Conservation (phyloP, 2,888 invertebrate species). For the Hybos culiciformis region DNA sequence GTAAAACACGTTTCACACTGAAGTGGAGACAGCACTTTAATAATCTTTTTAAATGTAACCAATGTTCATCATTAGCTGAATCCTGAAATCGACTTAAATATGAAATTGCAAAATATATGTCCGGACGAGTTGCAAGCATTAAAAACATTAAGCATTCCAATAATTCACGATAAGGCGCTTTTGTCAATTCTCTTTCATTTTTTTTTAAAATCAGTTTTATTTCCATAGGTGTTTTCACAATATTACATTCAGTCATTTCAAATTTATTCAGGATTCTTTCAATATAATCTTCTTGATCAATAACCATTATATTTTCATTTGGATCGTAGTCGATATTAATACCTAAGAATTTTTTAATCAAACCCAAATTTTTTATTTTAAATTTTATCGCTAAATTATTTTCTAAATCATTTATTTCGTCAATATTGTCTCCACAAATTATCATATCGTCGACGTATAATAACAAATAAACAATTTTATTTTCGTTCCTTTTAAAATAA, state of each 20-base stretch:
- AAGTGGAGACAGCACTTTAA: too few species aligned
- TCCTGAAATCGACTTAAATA: conserved; percentile 5
- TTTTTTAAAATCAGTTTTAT: too few species aligned
- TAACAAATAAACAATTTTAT: neutral
- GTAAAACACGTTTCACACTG: too few species aligned
- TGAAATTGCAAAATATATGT: neutral
- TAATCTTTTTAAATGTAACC: too few species aligned
- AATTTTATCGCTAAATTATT: neutral
- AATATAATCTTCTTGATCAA: too few species aligned
- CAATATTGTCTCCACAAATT: neutral
- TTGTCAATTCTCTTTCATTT: neutral
- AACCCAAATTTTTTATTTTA: neutral
- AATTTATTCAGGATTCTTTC: too few species aligned
- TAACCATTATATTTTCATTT: too few species aligned
- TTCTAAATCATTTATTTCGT: neutral
- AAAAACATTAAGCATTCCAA: conserved; percentile 2
- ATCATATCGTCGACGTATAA: neutral
- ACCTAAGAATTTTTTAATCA: neutral
- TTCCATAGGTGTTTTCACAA: too few species aligned
- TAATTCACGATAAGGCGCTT: neutral
- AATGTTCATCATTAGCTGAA: neutral
- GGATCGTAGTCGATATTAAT: too few species aligned
- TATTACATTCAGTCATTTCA: too few species aligned
- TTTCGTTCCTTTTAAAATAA: neutral
- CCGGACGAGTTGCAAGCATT: too few species aligned